These are phyloP conservation scores for Lasioglossum figueresi DNA, from an alignment of 2,888 invertebrate genomes.

Conservation along the genomic window DNA sequence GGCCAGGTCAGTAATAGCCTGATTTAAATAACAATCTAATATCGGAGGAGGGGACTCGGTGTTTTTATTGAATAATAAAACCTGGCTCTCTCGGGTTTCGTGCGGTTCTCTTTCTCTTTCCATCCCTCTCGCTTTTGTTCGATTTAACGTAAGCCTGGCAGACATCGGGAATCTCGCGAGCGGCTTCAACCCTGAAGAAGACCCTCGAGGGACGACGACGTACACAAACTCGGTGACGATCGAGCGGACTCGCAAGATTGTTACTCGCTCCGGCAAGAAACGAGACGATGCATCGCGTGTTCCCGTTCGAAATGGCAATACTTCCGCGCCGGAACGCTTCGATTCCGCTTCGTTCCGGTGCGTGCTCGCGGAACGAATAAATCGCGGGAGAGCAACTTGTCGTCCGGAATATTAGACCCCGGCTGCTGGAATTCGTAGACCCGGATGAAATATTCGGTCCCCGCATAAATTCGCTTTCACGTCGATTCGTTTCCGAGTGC, in stretches of 20 bases:
- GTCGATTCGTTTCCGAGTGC: not conserved
- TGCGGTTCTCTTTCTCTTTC: not conserved
- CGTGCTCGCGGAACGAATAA: conserved; percentile 3
- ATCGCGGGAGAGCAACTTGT: not conserved
- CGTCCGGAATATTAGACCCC: not conserved
- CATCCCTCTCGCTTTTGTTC: conserved; percentile 23
- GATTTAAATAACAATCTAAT: conserved; percentile 23
- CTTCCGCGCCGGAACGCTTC: not conserved
- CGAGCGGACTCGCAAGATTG: conserved; percentile 38
- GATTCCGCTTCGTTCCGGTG: not conserved
- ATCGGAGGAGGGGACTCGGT: not conserved
- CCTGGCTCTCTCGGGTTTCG: not conserved
- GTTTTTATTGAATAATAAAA: conserved; percentile 23
- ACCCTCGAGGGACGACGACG: conserved; percentile 57
- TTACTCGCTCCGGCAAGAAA: conserved; percentile 3
- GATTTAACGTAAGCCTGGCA: conserved; percentile 40
- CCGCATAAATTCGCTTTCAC: not conserved
- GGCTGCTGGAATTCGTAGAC: not conserved
- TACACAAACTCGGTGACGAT: conserved; percentile 27
- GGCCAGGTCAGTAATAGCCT: not conserved
- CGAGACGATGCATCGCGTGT: conserved; percentile 2
- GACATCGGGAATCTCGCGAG: conserved; percentile 52
- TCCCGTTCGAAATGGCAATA: not conserved
- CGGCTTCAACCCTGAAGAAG: conserved; percentile 52
- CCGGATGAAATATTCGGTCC: not conserved